These are phyloP conservation scores for Polyploca ridens DNA, from an alignment of 2,888 invertebrate genomes.

Conservation along the genomic window DNA sequence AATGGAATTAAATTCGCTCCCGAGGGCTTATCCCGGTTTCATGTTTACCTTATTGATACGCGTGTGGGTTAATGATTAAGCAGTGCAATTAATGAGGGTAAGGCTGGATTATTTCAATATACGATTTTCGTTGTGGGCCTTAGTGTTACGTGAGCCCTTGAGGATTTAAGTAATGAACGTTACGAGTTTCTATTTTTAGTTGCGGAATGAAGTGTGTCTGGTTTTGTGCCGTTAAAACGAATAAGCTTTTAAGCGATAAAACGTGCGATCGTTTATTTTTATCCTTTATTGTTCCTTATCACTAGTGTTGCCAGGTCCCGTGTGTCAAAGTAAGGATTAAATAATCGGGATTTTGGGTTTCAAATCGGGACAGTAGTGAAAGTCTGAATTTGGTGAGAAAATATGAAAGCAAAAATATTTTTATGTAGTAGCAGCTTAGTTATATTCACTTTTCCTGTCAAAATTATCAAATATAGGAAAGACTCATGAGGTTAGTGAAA, in stretches of 20 bases:
- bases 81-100: conserved; percentile 6
- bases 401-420: too few relatives aligned
- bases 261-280: too few relatives aligned
- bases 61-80: conserved; percentile 4
- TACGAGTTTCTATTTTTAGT: neutral
- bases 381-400: too few relatives aligned
- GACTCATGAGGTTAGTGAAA: too few relatives aligned
- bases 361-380: too few relatives aligned
- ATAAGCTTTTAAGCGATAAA: too few relatives aligned
- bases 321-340: too few relatives aligned
- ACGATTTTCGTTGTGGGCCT: neutral
- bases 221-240: neutral
- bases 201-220: neutral
- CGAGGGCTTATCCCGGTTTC: neutral
- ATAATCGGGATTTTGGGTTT: too few relatives aligned
- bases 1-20: conserved; percentile 4
- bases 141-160: neutral
- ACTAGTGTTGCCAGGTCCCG: too few relatives aligned
- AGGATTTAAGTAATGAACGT: conserved; percentile 1
- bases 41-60: conserved; percentile 3
- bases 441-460: too few relatives aligned
- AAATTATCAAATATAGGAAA: too few relatives aligned
- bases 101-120: neutral
- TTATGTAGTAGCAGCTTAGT: too few relatives aligned
- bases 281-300: neutral